These are phyloP conservation scores for Mythimna lalbum DNA, from an alignment of 2,888 invertebrate genomes.

Conservation along the genomic window DNA sequence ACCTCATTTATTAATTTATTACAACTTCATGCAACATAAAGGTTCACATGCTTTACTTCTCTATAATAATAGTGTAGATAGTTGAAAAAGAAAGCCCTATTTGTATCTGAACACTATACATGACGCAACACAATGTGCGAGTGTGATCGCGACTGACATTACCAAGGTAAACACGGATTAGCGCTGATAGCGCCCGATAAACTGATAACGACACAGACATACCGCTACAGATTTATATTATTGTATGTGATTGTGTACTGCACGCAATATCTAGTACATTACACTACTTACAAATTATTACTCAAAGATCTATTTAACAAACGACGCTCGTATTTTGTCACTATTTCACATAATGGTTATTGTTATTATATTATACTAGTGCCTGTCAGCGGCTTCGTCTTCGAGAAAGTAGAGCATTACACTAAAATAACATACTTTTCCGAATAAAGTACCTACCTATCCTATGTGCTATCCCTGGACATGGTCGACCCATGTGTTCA, in stretches of 20 bases:
- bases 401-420: too few relatives aligned
- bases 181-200: constrained; percentile 35
- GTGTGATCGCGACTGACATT: constrained; percentile 18
- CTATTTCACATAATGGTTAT: not conserved
- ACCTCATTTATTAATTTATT: too few relatives aligned
- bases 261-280: not conserved
- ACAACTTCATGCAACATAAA: too few relatives aligned
- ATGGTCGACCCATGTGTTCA: too few relatives aligned
- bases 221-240: constrained; percentile 36
- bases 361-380: too few relatives aligned
- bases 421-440: too few relatives aligned
- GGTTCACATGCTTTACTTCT: too few relatives aligned
- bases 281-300: not conserved
- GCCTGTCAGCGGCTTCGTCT: too few relatives aligned
- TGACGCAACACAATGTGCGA: constrained; percentile 2
- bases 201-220: constrained; percentile 27
- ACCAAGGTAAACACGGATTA: constrained; percentile 47
- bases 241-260: constrained; percentile 12
- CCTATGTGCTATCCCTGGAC: too few relatives aligned
- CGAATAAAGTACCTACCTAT: too few relatives aligned
- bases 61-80: not conserved
- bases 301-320: not conserved
- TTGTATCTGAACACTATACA: not conserved
- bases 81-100: not conserved
- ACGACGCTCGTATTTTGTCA: not conserved